Evolutionary conservation across 2,888 invertebrate genomes (phyloP), one percentile per base, ranked within the genome.

Genomic region (Anodontia alba): DNA sequence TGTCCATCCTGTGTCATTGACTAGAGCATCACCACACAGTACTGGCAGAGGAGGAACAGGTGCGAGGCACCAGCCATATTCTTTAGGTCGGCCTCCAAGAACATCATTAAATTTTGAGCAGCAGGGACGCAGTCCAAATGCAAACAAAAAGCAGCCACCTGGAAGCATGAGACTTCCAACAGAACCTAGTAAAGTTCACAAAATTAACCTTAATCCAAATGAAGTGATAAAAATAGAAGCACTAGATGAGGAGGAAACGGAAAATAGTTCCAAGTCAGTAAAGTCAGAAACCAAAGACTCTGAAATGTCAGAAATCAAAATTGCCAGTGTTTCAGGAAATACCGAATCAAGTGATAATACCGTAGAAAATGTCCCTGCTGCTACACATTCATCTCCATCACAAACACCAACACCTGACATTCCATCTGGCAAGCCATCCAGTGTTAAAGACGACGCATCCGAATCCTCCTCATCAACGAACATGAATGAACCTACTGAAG

Each of bases 21-120:
- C 46, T 8, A 7, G 46, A 15, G n/a, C 46, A 7, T 46, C 46
- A 15, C 46, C 46, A 3, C 46, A 46, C 5, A 17, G 46, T 46
- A 17, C 46, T 46, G 46, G 8, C 20, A 46, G 46, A 46, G 46
- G 46, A 46, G 46, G 46, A 12, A 20, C n/a, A 46, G 46, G 46
- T 17, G 26, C 12, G 26, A 54, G 54, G 26, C 54, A 54, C 26
- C 54, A 54, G 54, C 54, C 54, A 5, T 54, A 54, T 26, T 26
- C 54, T 23, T 5, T 26, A 8, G 26, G 54, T 26, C 54, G 29
- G 3, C 54, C 54, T n/a, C 51, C 12, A 8, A 51, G 38, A 72
- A 10, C 71, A 46, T 10, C 51, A 20, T 15, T 49, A n/a, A 72
- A 72, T 23, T 68, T 68, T 68, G 17, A 72, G 20, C 62, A 62